Evolutionary conservation across 2,113 vertebrate genomes (phyloP).

Genomic region (Pantherophis guttatus): DNA sequence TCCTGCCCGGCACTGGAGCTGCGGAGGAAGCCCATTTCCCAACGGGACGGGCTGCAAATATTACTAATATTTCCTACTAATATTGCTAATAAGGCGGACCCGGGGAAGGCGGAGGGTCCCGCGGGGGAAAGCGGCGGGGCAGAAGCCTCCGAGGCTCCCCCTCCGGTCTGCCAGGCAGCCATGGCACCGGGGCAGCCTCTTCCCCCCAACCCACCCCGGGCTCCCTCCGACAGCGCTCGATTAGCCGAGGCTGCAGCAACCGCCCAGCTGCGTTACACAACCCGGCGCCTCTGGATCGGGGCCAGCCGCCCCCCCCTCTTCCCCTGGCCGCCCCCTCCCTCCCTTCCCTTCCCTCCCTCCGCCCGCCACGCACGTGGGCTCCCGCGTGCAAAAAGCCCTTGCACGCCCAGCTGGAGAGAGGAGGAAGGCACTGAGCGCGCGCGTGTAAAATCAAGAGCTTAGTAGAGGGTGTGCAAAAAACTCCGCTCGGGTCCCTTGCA

Average conservation of each 20-base stretch:
- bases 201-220: too few species aligned
- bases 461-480: background rate
- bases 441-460: background rate
- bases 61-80: too few species aligned
- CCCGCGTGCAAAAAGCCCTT: background rate
- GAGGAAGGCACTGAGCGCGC: background rate
- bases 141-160: background rate
- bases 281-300: background rate
- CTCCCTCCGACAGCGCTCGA: background rate
- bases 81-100: too few species aligned
- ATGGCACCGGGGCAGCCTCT: background rate
- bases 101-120: background rate
- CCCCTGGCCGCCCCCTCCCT: background rate
- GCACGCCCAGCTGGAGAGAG: background rate
- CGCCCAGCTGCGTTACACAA: background rate
- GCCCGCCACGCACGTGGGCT: background rate
- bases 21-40: background rate
- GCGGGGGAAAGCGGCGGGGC: background rate
- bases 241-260: slow-evolving; percentile 5
- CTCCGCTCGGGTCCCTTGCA: background rate
- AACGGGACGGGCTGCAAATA: background rate
- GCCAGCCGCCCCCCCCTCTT: background rate
- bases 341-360: background rate
- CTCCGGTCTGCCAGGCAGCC: background rate
- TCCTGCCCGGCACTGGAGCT: background rate